Evolutionary conservation across 2,888 invertebrate species (phyloP), one percentile per base, ranked within the genome.

Genomic region (Pheosia tremula): DNA sequence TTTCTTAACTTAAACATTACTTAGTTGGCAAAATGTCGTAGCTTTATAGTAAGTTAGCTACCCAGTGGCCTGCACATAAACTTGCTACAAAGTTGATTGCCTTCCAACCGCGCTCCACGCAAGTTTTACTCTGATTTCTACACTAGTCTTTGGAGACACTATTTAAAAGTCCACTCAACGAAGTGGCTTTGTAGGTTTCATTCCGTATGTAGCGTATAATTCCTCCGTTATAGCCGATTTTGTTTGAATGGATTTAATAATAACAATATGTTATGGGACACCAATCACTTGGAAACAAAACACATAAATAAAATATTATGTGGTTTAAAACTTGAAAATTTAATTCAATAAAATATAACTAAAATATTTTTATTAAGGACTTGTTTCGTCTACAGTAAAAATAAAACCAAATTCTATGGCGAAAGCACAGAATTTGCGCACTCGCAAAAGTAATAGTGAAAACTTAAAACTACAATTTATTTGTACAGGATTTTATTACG

Each of bases 71-170:
- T 67, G 73, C 69, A 73, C 69, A 68, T 72, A 71, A 80, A 83
- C 78, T 82, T 77, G 76, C 76, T 71, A 77, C 78, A 78, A 83
- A 86, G 80, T 85, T 83, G 85, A 85, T 86, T 84, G 82, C 82
- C 80, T 72, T 71, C 76, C 77, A 68, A 83, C 82, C 83, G 68
- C 82, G 75, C 75, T 79, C 64, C 61, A 77, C 69, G 74, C 75
- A 78, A 83, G 77, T 84, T 81, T 68, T 60, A 74, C 71, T 72
- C 72, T 81, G 80, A 83, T 81, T 83, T 76, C 77, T 74, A 71
- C 57, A 72, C 72, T 57, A 56, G 61, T 58, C 63, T 62, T 60
- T 36, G 50, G 57, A 64, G 63, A 57, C 67, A 59, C 70, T 68
- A 72, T 73, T 75, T 66, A 72, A 64, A 58, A 58, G 55, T 69